Evolutionary conservation across 1,140 invertebrate genomes (phyloP).

Genomic region (Plectrocnemia conspersa): DNA sequence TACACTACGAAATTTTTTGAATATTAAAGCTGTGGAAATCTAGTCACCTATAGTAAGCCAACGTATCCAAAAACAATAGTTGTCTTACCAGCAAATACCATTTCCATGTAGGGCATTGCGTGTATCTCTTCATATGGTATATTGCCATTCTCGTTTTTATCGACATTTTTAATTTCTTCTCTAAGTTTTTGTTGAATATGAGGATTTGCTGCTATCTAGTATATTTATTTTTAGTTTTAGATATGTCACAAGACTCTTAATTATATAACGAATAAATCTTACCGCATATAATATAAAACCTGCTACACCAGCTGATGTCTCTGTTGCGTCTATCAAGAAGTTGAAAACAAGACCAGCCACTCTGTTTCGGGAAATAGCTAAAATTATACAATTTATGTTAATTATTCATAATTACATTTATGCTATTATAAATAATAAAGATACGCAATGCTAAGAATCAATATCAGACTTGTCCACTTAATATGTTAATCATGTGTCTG

Average conservation of each 20-base stretch:
- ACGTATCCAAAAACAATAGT: too few relatives aligned
- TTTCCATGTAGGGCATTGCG: slow-evolving; percentile 12
- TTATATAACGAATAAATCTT: neutral
- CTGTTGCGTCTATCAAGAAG: slow-evolving; percentile 16
- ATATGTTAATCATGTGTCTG: too few relatives aligned
- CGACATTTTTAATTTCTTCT: slow-evolving; percentile 5
- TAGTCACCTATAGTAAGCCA: too few relatives aligned
- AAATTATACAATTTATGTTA: neutral
- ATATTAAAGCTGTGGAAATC: too few relatives aligned
- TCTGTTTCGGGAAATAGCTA: slow-evolving; percentile 9
- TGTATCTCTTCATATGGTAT: slow-evolving; percentile 11
- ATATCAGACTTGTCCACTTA: too few relatives aligned
- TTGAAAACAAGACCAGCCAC: slow-evolving; percentile 12
- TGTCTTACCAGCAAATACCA: slow-evolving; percentile 11
- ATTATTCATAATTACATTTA: too few relatives aligned
- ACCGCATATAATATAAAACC: slow-evolving; percentile 13
- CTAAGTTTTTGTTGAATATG: slow-evolving; percentile 14
- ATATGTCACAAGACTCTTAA: neutral
- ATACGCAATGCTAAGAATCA: too few relatives aligned
- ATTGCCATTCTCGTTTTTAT: neutral
- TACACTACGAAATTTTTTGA: too few relatives aligned
- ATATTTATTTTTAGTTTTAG: neutral
- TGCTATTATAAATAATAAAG: too few relatives aligned
- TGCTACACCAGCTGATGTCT: slow-evolving; percentile 13
- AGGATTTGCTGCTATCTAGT: slow-evolving; percentile 9